Conservation (phyloP, 2,113 vertebrate species). For the Rhinichthys klamathensis region DNA sequence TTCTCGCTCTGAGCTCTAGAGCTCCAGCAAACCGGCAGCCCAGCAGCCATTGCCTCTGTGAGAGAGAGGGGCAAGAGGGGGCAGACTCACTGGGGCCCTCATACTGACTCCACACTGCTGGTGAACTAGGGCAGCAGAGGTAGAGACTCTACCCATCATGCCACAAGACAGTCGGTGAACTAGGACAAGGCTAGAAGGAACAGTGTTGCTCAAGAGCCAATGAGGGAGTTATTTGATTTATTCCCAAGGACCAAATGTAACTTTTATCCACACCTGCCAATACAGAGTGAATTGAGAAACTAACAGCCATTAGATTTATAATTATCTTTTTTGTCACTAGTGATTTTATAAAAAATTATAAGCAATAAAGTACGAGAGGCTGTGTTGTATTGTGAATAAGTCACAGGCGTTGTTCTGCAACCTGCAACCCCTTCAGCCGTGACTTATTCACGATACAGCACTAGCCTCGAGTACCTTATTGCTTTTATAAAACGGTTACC, state of each 20-base stretch:
- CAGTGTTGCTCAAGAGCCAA: not conserved
- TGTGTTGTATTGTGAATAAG: too few species aligned
- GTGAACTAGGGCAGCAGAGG: conserved; percentile 61
- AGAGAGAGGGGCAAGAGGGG: conserved; percentile 17
- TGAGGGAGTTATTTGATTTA: not conserved
- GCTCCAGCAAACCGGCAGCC: conserved; percentile 50
- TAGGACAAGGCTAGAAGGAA: conserved; percentile 50
- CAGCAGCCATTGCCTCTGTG: conserved; percentile 53
- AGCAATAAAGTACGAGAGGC: too few species aligned
- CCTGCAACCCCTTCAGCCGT: too few species aligned
- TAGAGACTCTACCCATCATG: conserved; percentile 38
- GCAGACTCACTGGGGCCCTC: conserved; percentile 43
- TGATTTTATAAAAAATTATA: too few species aligned
- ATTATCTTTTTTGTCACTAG: too few species aligned
- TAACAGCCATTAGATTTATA: not conserved
- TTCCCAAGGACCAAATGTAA: not conserved
- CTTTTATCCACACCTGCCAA: conserved; percentile 25
- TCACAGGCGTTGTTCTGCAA: too few species aligned
- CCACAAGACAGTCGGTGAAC: conserved; percentile 40
- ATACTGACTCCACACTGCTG: conserved; percentile 54
- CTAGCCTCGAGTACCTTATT: too few species aligned
- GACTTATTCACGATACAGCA: too few species aligned
- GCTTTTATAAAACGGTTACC: too few species aligned
- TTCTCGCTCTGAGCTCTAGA: conserved; percentile 58
- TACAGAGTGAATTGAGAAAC: not conserved